Percentiles rank a stretch among this genome's conserved stretches.
Conservation (phyloP, 2,113 vertebrate genomes). For the Tinamus guttatus region DNA sequence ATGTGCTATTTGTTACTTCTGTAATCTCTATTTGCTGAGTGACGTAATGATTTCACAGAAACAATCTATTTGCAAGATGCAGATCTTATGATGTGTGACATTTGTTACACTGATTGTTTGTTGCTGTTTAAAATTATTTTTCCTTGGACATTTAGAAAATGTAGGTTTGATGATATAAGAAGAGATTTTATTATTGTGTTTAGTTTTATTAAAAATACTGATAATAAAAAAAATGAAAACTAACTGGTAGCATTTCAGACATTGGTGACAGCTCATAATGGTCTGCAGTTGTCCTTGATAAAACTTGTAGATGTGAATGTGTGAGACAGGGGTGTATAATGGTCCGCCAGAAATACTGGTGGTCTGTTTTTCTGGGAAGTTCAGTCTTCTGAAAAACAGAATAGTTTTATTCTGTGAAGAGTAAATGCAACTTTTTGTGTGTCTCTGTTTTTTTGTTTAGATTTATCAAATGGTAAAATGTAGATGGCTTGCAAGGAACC, state of each 20-base stretch:
- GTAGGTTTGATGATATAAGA: neutral
- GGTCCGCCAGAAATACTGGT: neutral
- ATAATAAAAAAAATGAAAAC: neutral
- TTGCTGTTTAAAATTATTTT: neutral
- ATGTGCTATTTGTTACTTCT: neutral
- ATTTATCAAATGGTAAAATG: neutral
- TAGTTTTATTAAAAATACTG: neutral
- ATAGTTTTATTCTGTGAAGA: neutral
- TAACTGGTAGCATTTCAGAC: rapidly evolving
- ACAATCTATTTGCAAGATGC: neutral
- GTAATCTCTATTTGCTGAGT: neutral
- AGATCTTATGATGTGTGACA: neutral
- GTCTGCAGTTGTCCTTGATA: neutral
- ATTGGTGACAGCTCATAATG: neutral
- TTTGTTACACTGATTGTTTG: neutral
- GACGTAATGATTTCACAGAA: neutral
- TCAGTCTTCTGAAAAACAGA: neutral
- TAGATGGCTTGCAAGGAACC: neutral
- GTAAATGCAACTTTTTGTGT: neutral
- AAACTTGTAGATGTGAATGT: neutral
- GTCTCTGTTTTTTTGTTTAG: neutral
- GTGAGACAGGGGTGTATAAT: neutral
- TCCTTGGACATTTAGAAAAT: neutral
- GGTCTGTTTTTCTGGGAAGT: neutral
- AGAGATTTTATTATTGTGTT: neutral